Evolutionary conservation across 2,113 vertebrate genomes (phyloP).

Genomic region (Neogobius melanostomus): DNA sequence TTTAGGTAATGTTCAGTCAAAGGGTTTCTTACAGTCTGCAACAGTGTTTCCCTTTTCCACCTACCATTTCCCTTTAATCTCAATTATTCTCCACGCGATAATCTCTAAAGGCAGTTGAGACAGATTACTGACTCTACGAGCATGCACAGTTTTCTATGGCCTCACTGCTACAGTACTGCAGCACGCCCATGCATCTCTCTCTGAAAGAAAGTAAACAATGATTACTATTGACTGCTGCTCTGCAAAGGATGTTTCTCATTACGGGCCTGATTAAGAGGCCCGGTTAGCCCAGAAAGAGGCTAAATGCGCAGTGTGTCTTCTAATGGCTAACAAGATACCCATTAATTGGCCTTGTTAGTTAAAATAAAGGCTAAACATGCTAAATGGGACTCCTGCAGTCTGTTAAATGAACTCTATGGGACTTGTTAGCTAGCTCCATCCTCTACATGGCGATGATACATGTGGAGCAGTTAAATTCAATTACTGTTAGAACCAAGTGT

Average conservation of each 20-base stretch:
- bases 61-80: not conserved
- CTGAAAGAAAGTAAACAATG: conserved; percentile 98
- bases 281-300: conserved; percentile 71
- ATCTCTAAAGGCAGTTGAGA: conserved; percentile 18
- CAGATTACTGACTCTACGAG: conserved; percentile 5
- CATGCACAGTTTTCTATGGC: conserved; percentile 10
- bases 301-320: conserved; percentile 60
- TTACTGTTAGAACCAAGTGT: conserved; percentile 44
- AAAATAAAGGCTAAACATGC: conserved; percentile 64
- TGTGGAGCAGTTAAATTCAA: conserved; percentile 51
- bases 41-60: not conserved
- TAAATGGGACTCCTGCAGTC: conserved; percentile 43
- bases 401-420: conserved; percentile 53
- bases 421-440: conserved; percentile 45
- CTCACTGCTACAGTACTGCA: conserved; percentile 50
- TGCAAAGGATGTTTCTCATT: conserved; percentile 96
- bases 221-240: conserved; percentile 99
- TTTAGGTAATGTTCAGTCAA: not conserved
- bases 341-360: conserved; percentile 68
- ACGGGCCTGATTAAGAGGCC: conserved; percentile 93
- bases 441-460: conserved; percentile 44
- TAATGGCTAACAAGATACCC: conserved; percentile 72
- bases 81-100: conserved; percentile 18
- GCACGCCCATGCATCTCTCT: conserved; percentile 92
- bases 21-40: not conserved